Conservation (phyloP, 2,113 vertebrate species). For the Trematomus loennbergii region DNA sequence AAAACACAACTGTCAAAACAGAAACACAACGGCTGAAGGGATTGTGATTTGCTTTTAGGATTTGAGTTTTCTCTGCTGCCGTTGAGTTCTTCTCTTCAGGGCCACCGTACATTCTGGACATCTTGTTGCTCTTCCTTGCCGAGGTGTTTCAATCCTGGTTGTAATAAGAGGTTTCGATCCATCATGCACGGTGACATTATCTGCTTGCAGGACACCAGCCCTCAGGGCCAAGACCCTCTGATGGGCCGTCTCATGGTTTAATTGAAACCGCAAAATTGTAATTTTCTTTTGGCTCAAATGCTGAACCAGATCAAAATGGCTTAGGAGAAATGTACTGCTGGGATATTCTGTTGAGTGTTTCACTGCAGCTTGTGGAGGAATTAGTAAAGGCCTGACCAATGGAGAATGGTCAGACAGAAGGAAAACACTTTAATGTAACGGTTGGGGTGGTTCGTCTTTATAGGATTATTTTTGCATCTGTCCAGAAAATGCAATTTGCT, state of each 20-base stretch:
- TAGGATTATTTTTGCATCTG: background rate
- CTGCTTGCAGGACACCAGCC: constrained; percentile 87
- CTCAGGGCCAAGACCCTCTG: constrained; percentile 76
- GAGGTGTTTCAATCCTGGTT: constrained; percentile 44
- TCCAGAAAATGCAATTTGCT: background rate
- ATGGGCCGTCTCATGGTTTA: constrained; percentile 84
- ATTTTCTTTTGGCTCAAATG: constrained; percentile 82
- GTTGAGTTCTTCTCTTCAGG: background rate
- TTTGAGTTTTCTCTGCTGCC: background rate
- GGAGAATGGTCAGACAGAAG: constrained; percentile 82
- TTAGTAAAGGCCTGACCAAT: constrained; percentile 87
- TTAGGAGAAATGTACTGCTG: constrained; percentile 86
- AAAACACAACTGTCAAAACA: background rate
- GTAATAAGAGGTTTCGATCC: constrained; percentile 29
- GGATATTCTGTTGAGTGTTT: constrained; percentile 86
- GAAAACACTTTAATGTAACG: constrained; percentile 83
- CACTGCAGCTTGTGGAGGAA: constrained; percentile 81
- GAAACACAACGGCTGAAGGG: background rate
- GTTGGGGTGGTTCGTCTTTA: constrained; percentile 52
- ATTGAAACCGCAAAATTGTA: constrained; percentile 83
- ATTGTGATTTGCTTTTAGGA: background rate
- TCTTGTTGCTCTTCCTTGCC: constrained; percentile 34
- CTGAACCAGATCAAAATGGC: constrained; percentile 87
- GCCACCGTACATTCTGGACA: constrained; percentile 9
- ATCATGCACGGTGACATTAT: constrained; percentile 83